Conservation (phyloP, 53 echinoderm and acorn worm species). For the Holothuria leucospilota region DNA sequence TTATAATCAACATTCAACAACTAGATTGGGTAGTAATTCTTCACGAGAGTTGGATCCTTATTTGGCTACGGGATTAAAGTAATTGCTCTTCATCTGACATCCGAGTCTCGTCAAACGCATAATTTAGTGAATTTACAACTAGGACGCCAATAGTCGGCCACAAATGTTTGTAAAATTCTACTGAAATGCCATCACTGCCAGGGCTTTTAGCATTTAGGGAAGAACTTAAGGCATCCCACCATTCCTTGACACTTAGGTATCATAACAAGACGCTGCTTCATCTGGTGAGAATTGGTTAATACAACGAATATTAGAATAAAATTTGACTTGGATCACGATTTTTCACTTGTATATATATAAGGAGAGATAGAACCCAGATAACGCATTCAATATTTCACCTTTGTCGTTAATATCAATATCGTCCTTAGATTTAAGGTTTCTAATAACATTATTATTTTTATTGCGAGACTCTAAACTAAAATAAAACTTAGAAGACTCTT, state of each 20-base stretch:
- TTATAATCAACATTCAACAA: background rate
- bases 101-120: no score
- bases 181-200: no score
- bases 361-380: background rate
- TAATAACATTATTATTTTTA: slow-evolving; percentile 4
- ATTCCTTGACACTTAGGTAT: no score
- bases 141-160: no score
- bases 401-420: background rate
- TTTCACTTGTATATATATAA: background rate
- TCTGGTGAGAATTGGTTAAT: background rate
- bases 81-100: no score
- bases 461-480: slow-evolving; percentile 33
- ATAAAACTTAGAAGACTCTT: slow-evolving; percentile 23
- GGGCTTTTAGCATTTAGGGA: no score
- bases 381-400: background rate
- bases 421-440: background rate
- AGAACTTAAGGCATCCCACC: no score
- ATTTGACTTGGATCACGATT: no score
- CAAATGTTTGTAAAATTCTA: background rate
- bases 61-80: background rate
- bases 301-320: background rate
- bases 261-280: no score
- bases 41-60: no score
- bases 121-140: no score
- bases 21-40: background rate